These are phyloP conservation scores for Tachystola acroxantha DNA, from an alignment of 2,888 invertebrate genomes.

Conservation along the genomic window DNA sequence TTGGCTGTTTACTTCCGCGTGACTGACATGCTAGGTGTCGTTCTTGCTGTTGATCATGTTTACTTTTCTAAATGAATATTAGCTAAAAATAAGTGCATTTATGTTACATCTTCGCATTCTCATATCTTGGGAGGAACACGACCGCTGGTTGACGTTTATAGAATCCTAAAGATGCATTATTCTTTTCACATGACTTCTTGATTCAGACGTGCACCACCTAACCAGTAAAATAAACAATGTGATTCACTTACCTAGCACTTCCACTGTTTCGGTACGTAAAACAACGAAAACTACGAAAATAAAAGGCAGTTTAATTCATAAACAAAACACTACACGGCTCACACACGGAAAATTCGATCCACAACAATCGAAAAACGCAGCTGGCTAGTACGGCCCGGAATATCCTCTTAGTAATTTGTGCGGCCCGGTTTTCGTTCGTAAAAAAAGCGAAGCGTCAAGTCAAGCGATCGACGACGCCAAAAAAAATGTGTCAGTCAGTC, in stretches of 20 bases:
- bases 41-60: too few relatives aligned
- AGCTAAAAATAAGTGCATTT: too few relatives aligned
- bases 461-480: neutral
- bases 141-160: too few relatives aligned
- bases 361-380: conserved; percentile 14
- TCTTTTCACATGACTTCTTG: conserved; percentile 12
- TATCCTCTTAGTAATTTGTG: too few relatives aligned
- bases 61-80: too few relatives aligned
- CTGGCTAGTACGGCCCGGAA: too few relatives aligned
- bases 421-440: conserved; percentile 13
- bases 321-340: conserved; percentile 47
- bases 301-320: conserved; percentile 34
- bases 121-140: too few relatives aligned
- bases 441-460: conserved; percentile 3
- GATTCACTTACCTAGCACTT: conserved; percentile 38
- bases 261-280: conserved; percentile 20
- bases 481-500: conserved; percentile 8
- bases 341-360: conserved; percentile 17
- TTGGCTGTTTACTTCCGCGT: too few relatives aligned
- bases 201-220: conserved; percentile 8
- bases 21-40: too few relatives aligned
- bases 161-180: too few relatives aligned
- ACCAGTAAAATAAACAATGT: conserved; percentile 10
- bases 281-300: conserved; percentile 20
- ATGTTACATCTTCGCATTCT: too few relatives aligned